Conservation (phyloP, 2,797 vertebrate genomes). For the Lepidocolaptes lacrymiger region DNA sequence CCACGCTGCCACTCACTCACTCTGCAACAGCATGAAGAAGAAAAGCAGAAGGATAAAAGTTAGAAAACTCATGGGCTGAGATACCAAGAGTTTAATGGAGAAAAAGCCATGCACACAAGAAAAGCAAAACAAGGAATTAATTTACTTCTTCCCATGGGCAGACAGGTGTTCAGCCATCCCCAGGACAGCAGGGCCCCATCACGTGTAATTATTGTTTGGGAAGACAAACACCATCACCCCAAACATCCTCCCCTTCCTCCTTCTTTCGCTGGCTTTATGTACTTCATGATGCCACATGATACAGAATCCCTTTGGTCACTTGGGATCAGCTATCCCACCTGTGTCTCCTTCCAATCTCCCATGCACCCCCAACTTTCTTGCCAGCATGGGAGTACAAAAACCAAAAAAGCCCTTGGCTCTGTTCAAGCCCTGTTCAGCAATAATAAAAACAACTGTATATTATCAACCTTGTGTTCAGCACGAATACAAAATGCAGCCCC, state of each 20-base stretch:
- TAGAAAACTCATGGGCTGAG: neutral
- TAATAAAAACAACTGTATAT: neutral
- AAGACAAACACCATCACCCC: neutral
- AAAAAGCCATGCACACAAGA: neutral
- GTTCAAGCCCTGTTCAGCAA: neutral
- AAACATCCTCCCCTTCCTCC: neutral
- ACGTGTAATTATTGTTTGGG: rapidly evolving
- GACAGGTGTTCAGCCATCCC: neutral
- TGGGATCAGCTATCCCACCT: neutral
- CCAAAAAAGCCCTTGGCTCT: neutral
- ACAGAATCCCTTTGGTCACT: neutral
- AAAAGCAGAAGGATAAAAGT: neutral
- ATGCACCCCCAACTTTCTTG: rapidly evolving
- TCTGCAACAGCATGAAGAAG: rapidly evolving
- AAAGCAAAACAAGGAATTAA: neutral
- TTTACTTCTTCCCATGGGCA: neutral
- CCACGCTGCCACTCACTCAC: rapidly evolving
- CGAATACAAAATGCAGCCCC: neutral
- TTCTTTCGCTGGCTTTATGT: neutral
- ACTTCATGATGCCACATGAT: rapidly evolving
- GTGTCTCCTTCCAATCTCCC: neutral
- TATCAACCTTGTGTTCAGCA: neutral
- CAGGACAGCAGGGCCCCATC: neutral
- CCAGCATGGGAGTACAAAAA: rapidly evolving
- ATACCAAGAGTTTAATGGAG: neutral